Evolutionary conservation across 2,888 invertebrate species (phyloP), one percentile per base, ranked within the genome.

Genomic region (Sepiola atlantica): DNA sequence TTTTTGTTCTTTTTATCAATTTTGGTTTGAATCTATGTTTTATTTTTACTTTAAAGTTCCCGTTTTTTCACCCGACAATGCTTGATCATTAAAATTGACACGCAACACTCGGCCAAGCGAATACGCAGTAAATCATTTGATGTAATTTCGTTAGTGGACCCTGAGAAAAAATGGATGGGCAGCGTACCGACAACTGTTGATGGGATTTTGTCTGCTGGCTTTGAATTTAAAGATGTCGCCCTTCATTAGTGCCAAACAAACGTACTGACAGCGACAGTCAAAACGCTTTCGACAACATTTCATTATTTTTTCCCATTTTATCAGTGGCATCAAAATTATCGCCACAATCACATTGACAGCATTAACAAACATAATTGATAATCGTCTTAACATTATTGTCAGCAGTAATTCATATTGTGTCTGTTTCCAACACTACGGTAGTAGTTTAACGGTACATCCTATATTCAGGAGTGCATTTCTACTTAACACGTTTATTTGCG

Each of bases 71-170:
- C 45, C 45, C 45, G 8, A 45, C n/a, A 77, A 77, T 77, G 77
- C 77, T 32, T 77, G 77, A n/a, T 77, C 77, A 77, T 77, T 77
- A 77, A 77, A 77, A n/a, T 32, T n/a, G 77, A 77, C 77, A 77
- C 77, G 77, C 77, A 77, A 77, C 77, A 77, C 77, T 77, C 77
- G n/a, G n/a, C 18, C 77, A 77, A 77, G 77, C 77, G n/a, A 77
- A 77, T 77, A 32, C 77, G 32, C 77, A 14, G n/a, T 77, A 77
- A 77, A 77, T 77, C 77, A 77, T 77, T 77, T 77, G n/a, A 77
- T 77, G 77, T 77, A 77, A 77, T 77, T 77, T 77, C 77, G 77
- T 77, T 77, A 77, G 77, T 77, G 77, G 77, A 77, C 77, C 77
- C 77, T 77, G 77, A 77, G 8, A n/a, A 45, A 45, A 45, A 77